Conservation (phyloP, 2,113 vertebrate genomes). For the Pelusios castaneus region DNA sequence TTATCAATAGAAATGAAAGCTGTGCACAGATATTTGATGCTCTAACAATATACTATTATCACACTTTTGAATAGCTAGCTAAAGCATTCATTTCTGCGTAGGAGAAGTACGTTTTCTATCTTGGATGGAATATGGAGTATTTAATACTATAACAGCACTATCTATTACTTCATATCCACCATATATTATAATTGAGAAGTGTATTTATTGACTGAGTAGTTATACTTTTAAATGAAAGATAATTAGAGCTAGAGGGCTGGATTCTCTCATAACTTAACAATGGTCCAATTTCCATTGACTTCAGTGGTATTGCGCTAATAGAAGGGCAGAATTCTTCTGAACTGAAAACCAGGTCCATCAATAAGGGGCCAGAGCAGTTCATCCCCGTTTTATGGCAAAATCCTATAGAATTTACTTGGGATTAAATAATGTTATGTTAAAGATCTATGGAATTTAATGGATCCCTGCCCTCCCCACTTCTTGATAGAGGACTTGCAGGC, state of each 20-base stretch:
- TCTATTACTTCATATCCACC: neutral
- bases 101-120: accelerated
- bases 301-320: neutral
- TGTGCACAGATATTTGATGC: accelerated
- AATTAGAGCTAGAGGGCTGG: neutral
- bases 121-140: neutral
- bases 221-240: neutral
- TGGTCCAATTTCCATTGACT: neutral
- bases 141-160: neutral
- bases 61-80: neutral
- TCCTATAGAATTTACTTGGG: neutral
- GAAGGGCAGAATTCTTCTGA: neutral
- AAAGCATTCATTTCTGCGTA: neutral
- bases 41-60: neutral
- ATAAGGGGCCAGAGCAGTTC: neutral
- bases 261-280: neutral
- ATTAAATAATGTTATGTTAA: neutral
- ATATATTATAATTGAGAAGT: neutral
- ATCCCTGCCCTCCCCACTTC: neutral
- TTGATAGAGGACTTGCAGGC: too few relatives aligned
- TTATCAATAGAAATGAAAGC: neutral
- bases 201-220: neutral
- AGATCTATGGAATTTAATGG: neutral
- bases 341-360: neutral
- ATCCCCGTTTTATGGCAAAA: neutral